Conservation (phyloP, 2,797 vertebrate genomes). For the Geotrypetes seraphini region DNA sequence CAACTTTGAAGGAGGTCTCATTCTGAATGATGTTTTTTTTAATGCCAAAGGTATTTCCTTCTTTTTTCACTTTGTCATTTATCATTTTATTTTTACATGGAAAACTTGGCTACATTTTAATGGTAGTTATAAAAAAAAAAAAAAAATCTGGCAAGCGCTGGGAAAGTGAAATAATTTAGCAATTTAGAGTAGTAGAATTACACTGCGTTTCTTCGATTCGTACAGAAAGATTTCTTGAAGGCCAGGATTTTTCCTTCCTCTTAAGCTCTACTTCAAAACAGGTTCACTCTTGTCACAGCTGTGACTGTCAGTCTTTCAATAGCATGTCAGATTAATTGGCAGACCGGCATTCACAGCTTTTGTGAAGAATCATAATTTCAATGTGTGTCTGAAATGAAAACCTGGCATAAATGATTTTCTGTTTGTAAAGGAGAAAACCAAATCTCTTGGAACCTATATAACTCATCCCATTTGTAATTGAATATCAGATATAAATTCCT, state of each 20-base stretch:
- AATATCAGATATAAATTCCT: slow-evolving; percentile 12
- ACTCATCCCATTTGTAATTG: slow-evolving; percentile 9
- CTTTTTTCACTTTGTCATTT: slow-evolving; percentile 3
- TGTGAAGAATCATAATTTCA: slow-evolving; percentile 72
- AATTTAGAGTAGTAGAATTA: slow-evolving; percentile 58
- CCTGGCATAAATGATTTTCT: slow-evolving; percentile 71
- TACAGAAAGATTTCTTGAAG: slow-evolving; percentile 68
- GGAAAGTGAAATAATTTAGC: slow-evolving; percentile 63
- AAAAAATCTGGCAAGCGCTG: slow-evolving; percentile 31
- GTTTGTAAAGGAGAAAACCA: slow-evolving; percentile 54
- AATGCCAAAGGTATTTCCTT: too few species aligned
- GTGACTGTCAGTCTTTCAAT: slow-evolving; percentile 52
- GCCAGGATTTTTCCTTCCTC: slow-evolving; percentile 52
- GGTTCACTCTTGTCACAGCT: slow-evolving; percentile 58
- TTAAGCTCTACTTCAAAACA: slow-evolving; percentile 75
- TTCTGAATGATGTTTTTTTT: too few species aligned
- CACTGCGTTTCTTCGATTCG: slow-evolving; percentile 54
- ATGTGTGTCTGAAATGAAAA: slow-evolving; percentile 75
- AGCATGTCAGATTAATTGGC: slow-evolving; percentile 73
- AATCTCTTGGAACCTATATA: slow-evolving; percentile 34
- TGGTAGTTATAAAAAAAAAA: slow-evolving; percentile 21
- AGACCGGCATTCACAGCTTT: slow-evolving; percentile 58
- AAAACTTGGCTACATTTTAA: slow-evolving; percentile 21
- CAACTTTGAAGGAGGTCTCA: too few species aligned
- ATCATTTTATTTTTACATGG: slow-evolving; percentile 15